phyloP scores from a whole-genome alignment of 2,888 invertebrate species.

The Xestia ashworthii region DNA sequence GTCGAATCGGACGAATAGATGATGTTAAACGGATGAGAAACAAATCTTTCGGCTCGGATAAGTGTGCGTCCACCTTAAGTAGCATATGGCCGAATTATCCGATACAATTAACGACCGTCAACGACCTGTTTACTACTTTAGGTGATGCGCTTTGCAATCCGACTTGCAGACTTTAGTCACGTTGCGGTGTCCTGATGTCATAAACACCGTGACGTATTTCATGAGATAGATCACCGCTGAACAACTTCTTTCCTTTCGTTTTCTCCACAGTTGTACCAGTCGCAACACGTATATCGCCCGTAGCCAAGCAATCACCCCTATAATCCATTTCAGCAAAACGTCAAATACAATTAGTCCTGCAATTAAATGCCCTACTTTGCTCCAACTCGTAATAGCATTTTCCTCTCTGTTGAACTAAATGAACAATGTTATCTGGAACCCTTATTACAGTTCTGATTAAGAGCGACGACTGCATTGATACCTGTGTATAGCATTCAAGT shows the following conservation, averaged over 20 bases:
- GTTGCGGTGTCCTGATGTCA: too few species aligned
- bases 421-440: slow-evolving; percentile 36
- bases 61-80: too few species aligned
- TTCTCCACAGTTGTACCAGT: not conserved
- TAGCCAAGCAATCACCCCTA: not conserved
- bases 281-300: not conserved
- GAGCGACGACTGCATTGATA: slow-evolving; percentile 46
- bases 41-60: too few species aligned
- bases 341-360: not conserved
- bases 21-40: too few species aligned
- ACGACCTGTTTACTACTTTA: too few species aligned
- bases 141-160: not conserved
- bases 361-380: slow-evolving; percentile 4
- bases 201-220: too few species aligned
- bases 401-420: slow-evolving; percentile 18
- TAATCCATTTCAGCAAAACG: not conserved
- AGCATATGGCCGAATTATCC: too few species aligned
- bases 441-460: slow-evolving; percentile 46
- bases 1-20: too few species aligned
- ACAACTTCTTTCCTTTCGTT: not conserved
- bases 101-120: too few species aligned
- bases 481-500: slow-evolving; percentile 18
- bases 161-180: not conserved
- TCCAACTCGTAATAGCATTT: slow-evolving; percentile 9
- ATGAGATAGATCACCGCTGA: not conserved